phyloP scores from a whole-genome alignment of 2,113 vertebrate genomes.

The Brachypodius melanocephalos region DNA sequence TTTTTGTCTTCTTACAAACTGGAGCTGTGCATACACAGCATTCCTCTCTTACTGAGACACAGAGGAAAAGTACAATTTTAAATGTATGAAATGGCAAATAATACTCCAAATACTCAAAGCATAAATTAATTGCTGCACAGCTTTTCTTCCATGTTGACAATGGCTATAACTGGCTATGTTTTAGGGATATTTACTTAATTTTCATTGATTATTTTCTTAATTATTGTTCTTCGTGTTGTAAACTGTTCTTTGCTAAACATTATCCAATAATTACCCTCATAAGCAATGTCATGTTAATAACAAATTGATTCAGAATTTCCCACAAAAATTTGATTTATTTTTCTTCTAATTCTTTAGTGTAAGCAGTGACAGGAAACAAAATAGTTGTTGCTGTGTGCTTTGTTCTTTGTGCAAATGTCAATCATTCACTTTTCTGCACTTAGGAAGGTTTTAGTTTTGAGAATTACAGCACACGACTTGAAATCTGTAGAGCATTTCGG shows the following conservation, averaged over 20 bases:
- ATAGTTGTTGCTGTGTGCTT: constrained; percentile 34
- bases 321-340: not conserved
- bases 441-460: constrained; percentile 5
- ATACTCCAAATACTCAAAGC: constrained; percentile 1
- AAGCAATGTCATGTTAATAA: not conserved
- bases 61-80: not conserved
- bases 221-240: not conserved
- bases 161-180: not conserved
- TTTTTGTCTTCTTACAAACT: not conserved
- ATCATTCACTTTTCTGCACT: constrained; percentile 1
- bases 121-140: not conserved
- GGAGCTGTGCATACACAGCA: not conserved
- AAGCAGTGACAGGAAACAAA: constrained; percentile 23
- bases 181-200: constrained; percentile 6
- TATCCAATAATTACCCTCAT: constrained; percentile 3
- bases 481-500: not conserved
- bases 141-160: not conserved
- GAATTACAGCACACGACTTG: not conserved
- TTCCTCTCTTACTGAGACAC: not conserved
- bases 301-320: constrained; percentile 24
- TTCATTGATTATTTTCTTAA: constrained; percentile 40
- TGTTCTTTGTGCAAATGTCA: constrained; percentile 34
- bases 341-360: not conserved
- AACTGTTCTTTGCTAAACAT: constrained; percentile 14
- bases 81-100: not conserved